Conservation (phyloP, 2,888 invertebrate species). For the Autographa pulchrina region DNA sequence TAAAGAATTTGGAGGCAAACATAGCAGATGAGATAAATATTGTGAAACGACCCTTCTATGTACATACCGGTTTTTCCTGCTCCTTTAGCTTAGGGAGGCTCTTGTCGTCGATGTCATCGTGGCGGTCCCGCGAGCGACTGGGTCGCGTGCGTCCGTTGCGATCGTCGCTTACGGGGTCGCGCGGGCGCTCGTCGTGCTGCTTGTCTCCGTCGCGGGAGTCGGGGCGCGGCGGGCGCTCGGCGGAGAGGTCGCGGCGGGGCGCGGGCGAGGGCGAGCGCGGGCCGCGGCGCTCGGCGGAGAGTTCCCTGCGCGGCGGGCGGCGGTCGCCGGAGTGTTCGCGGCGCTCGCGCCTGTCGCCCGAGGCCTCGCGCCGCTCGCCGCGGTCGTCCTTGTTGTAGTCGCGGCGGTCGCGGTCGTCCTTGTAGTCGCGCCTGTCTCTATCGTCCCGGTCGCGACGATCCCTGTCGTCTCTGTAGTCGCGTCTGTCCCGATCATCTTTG, state of each 20-base stretch:
- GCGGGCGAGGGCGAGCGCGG: conserved; percentile 7
- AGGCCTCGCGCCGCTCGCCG: conserved; percentile 52
- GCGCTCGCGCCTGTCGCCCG: conserved; percentile 42
- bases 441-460: conserved; percentile 57
- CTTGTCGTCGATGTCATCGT: conserved; percentile 72
- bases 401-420: conserved; percentile 59
- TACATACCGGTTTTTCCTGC: conserved; percentile 92
- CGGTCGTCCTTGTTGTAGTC: conserved; percentile 57
- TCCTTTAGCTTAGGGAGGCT: conserved; percentile 93
- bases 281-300: conserved; percentile 46
- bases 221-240: conserved; percentile 27
- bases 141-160: conserved; percentile 74
- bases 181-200: conserved; percentile 17
- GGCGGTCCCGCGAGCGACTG: conserved; percentile 76
- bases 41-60: not conserved
- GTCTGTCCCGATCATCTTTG: conserved; percentile 31
- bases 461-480: conserved; percentile 54
- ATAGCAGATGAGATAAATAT: conserved; percentile 4
- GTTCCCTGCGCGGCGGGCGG: conserved; percentile 28
- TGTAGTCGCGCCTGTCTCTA: conserved; percentile 53
- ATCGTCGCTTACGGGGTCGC: conserved; percentile 53
- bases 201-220: conserved; percentile 21
- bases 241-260: conserved; percentile 49
- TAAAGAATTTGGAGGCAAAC: conserved; percentile 1
- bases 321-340: conserved; percentile 48